Percentiles rank a stretch among this genome's conserved stretches.
These are phyloP conservation scores for Buceros bicornis DNA, from an alignment of 2,797 vertebrate genomes.

Conservation along the genomic window DNA sequence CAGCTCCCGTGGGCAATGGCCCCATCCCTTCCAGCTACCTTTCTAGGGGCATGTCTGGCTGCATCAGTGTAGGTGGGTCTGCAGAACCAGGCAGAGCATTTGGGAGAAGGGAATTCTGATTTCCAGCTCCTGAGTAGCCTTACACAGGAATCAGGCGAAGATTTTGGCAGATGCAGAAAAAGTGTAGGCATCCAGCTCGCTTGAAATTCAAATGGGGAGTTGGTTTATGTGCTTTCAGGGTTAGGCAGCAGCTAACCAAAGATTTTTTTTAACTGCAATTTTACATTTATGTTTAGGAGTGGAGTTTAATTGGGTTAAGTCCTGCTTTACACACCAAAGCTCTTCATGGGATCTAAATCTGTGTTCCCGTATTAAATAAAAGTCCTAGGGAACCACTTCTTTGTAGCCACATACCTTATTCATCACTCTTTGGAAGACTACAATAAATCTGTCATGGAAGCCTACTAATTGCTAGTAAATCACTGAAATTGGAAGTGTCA, in stretches of 20 bases:
- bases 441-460: slow-evolving; percentile 62
- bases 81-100: not conserved
- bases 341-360: not conserved
- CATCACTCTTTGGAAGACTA: slow-evolving; percentile 49
- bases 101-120: not conserved
- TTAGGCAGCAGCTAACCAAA: slow-evolving; percentile 34
- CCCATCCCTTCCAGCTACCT: rapidly evolving
- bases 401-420: slow-evolving; percentile 15
- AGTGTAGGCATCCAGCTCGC: not conserved
- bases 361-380: not conserved
- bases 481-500: slow-evolving; percentile 53
- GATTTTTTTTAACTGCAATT: not conserved
- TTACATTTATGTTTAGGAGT: not conserved
- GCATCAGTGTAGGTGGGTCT: not conserved
- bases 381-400: not conserved
- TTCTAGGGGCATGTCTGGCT: not conserved
- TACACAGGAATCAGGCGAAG: not conserved
- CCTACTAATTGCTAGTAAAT: slow-evolving; percentile 74
- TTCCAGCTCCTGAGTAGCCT: slow-evolving; percentile 7
- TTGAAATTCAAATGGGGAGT: slow-evolving; percentile 40
- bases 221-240: slow-evolving; percentile 16
- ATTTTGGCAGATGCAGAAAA: not conserved
- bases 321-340: slow-evolving; percentile 10
- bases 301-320: slow-evolving; percentile 43
- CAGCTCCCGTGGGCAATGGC: not conserved